Conservation (phyloP, 2,888 invertebrate species). For the Furcula furcula region DNA sequence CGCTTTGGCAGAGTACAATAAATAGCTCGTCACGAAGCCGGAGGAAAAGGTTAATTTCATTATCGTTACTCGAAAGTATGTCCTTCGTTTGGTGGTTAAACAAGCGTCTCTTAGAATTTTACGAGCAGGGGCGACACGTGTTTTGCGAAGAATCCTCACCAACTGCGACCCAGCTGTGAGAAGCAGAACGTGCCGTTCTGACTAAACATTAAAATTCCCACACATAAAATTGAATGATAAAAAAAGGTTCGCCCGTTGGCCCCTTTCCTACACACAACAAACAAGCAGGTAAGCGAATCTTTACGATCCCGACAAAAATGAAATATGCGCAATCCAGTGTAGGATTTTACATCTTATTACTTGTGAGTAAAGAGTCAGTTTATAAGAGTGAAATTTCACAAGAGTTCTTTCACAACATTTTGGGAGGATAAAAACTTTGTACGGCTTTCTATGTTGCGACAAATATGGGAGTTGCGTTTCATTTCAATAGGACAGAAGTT, state of each 20-base stretch:
- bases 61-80: constrained; percentile 33
- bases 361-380: constrained; percentile 49
- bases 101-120: constrained; percentile 43
- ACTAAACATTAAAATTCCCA: constrained; percentile 77
- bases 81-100: constrained; percentile 25
- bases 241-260: constrained; percentile 69
- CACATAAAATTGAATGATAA: constrained; percentile 74
- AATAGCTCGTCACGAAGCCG: constrained; percentile 30
- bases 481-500: constrained; percentile 37
- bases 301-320: constrained; percentile 69
- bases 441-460: constrained; percentile 45
- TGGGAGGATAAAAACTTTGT: constrained; percentile 51
- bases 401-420: constrained; percentile 49
- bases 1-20: constrained; percentile 52
- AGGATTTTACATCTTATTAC: constrained; percentile 71
- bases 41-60: constrained; percentile 34
- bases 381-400: constrained; percentile 46
- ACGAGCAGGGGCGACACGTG: constrained; percentile 60
- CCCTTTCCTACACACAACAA: constrained; percentile 75
- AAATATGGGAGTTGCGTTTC: constrained; percentile 43
- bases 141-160: constrained; percentile 63
- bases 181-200: constrained; percentile 75
- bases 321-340: constrained; percentile 61
- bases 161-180: constrained; percentile 72
- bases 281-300: constrained; percentile 80